Evolutionary conservation across 2,888 invertebrate species (phyloP).

Genomic region (Zaprionus lineosus): DNA sequence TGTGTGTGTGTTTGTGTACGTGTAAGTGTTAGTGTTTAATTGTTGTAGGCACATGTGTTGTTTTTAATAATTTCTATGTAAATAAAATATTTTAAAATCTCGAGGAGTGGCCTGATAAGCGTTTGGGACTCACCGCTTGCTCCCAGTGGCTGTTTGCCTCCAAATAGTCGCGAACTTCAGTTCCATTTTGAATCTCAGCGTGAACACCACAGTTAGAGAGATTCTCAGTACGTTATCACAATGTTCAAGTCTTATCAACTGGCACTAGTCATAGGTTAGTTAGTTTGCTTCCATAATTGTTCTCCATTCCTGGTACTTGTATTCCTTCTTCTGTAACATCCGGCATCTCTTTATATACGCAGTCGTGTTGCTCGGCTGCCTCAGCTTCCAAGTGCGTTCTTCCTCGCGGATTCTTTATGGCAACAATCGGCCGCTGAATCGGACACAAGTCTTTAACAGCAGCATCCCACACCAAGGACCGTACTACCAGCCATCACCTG

Average conservation of each 20-base stretch:
- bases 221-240: neutral
- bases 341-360: neutral
- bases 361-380: slow-evolving; percentile 41
- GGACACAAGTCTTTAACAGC: slow-evolving; percentile 26
- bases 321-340: too few species aligned
- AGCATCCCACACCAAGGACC: neutral
- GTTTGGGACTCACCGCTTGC: neutral
- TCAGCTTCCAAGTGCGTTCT: slow-evolving; percentile 24
- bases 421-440: slow-evolving; percentile 26
- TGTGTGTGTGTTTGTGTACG: neutral
- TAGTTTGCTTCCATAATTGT: too few species aligned
- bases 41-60: too few species aligned
- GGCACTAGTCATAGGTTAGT: slow-evolving; percentile 46
- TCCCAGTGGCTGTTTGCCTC: slow-evolving; percentile 1
- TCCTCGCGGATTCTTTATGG: slow-evolving; percentile 3
- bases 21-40: too few species aligned
- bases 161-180: too few species aligned
- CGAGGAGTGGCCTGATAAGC: slow-evolving; percentile 26
- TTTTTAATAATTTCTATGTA: too few species aligned
- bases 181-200: slow-evolving; percentile 29
- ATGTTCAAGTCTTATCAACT: slow-evolving; percentile 54
- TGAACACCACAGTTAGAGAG: slow-evolving; percentile 11
- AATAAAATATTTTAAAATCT: neutral
- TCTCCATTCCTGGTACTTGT: too few species aligned
- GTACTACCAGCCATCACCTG: slow-evolving; percentile 5